Evolutionary conservation across 2,888 invertebrate genomes (phyloP).

Genomic region (Erebia aethiops): DNA sequence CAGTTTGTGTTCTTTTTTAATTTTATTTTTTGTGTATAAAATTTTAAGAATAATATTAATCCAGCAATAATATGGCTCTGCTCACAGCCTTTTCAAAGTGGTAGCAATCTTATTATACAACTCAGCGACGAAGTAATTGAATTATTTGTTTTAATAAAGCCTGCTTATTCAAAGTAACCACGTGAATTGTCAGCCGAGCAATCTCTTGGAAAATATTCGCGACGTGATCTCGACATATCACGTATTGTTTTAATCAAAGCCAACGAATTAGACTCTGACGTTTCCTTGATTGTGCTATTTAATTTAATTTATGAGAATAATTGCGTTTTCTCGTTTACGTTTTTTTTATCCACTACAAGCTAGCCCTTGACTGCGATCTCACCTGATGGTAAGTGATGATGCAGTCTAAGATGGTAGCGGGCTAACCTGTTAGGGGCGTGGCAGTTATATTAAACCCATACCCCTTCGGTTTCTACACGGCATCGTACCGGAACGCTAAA

Average conservation of each 20-base stretch:
- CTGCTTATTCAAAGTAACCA: slow-evolving; percentile 17
- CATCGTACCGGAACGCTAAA: no score
- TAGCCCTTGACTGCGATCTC: no score
- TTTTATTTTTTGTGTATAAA: no score
- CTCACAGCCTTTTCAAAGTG: background rate
- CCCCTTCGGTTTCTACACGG: no score
- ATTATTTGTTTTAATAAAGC: slow-evolving; percentile 14
- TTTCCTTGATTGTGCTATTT: slow-evolving; percentile 2
- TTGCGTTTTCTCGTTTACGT: background rate
- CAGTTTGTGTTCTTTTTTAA: no score
- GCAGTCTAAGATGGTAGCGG: no score
- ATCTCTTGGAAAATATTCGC: slow-evolving; percentile 26
- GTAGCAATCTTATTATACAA: background rate
- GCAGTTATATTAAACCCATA: no score
- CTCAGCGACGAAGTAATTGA: slow-evolving; percentile 1
- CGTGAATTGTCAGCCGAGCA: slow-evolving; percentile 20
- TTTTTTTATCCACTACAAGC: no score
- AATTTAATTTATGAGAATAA: background rate
- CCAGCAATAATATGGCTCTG: no score
- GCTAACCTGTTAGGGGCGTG: no score
- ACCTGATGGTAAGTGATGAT: no score
- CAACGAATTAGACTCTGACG: slow-evolving; percentile 8
- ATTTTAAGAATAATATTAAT: no score
- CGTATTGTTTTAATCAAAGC: slow-evolving; percentile 32
- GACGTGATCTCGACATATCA: slow-evolving; percentile 32